These are phyloP conservation scores for Tipula lateralis DNA, from an alignment of 2,888 invertebrate species.

Conservation along the genomic window DNA sequence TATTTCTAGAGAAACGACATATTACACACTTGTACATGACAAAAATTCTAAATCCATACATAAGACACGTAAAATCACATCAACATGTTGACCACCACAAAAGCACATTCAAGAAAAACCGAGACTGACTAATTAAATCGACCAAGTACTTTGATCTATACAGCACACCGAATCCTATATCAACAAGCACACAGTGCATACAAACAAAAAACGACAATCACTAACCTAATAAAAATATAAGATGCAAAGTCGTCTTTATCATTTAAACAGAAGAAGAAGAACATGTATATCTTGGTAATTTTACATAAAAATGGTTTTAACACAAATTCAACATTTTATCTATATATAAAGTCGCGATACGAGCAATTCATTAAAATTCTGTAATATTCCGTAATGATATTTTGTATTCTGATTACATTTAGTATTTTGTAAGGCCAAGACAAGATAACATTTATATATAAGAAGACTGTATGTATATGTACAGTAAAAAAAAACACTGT, in stretches of 20 bases:
- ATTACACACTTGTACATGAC: too few relatives aligned
- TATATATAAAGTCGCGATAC: not conserved
- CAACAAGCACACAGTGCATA: not conserved
- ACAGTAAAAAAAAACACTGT: not conserved
- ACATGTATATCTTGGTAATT: not conserved
- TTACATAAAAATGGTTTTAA: slow-evolving; percentile 24
- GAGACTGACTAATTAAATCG: not conserved
- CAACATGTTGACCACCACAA: not conserved
- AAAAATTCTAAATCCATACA: too few relatives aligned
- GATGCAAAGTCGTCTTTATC: not conserved
- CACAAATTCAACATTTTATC: not conserved
- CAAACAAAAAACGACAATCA: not conserved
- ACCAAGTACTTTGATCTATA: not conserved
- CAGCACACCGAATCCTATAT: not conserved
- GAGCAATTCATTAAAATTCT: not conserved
- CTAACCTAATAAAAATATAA: not conserved
- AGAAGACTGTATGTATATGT: not conserved
- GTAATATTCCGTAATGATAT: not conserved
- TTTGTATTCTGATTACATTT: not conserved
- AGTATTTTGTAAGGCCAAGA: not conserved
- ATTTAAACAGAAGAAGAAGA: not conserved
- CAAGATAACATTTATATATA: not conserved
- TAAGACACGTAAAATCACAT: not conserved
- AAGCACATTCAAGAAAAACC: not conserved
- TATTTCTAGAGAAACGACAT: too few relatives aligned